A percentile compares a stretch with the other conserved stretches of the same genome.
phyloP scores from a whole-genome alignment of 2,113 vertebrate species.

The Oreochromis aureus region DNA sequence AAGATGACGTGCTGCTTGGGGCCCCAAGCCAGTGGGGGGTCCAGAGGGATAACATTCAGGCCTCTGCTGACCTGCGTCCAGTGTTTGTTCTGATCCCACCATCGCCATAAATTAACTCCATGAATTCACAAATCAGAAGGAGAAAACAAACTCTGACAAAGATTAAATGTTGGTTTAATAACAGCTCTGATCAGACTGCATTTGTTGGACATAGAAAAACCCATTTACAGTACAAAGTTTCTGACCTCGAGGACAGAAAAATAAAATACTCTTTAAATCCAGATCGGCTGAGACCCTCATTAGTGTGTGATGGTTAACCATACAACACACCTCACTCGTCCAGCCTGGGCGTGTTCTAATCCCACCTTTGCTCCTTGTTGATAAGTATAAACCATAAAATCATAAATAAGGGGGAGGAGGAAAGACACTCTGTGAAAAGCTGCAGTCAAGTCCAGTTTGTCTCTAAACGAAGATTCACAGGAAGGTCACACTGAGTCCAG shows the following conservation, averaged over 20 bases:
- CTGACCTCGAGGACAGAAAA: neutral
- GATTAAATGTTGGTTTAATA: rapidly evolving
- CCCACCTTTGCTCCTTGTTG: neutral
- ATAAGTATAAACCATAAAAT: neutral
- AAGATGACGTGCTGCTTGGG: neutral
- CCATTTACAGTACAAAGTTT: neutral
- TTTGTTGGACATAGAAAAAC: neutral
- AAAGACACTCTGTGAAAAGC: rapidly evolving
- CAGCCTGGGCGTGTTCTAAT: neutral
- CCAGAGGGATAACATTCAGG: neutral
- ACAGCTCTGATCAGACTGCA: neutral
- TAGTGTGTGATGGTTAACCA: neutral
- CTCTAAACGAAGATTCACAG: neutral
- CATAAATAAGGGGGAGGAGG: neutral
- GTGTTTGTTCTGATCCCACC: neutral
- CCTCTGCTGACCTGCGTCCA: neutral
- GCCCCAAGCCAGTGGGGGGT: neutral
- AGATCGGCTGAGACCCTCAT: rapidly evolving
- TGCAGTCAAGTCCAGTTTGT: neutral
- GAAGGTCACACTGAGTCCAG: neutral
- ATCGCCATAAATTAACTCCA: neutral
- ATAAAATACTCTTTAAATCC: neutral
- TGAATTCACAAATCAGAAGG: neutral
- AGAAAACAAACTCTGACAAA: neutral
- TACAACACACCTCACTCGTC: neutral